Percentiles rank a stretch among this genome's conserved stretches.
phyloP scores from a whole-genome alignment of 1,140 invertebrate genomes.

The Pissodes strobi region DNA sequence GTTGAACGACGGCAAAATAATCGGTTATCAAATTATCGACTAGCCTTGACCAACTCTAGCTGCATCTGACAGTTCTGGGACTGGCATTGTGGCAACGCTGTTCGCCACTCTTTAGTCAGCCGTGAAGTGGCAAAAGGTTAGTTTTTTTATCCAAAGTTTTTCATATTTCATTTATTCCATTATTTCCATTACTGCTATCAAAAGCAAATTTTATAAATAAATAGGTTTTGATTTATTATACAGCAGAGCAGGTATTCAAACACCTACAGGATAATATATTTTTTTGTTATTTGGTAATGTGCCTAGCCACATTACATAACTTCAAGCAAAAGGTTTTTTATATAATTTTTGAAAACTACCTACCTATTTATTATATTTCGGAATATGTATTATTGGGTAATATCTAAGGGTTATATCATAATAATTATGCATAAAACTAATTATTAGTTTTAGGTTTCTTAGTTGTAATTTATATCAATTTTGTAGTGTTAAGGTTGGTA shows the following conservation, averaged over 20 bases:
- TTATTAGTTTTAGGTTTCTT: too few relatives aligned
- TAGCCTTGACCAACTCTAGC: too few relatives aligned
- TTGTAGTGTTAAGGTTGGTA: background rate
- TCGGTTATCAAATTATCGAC: too few relatives aligned
- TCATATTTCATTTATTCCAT: too few relatives aligned
- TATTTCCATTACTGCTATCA: too few relatives aligned
- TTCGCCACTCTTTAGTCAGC: constrained; percentile 18
- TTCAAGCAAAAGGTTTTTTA: background rate
- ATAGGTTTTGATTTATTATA: background rate
- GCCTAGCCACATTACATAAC: constrained; percentile 7
- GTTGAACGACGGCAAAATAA: too few relatives aligned
- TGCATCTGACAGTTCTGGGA: too few relatives aligned
- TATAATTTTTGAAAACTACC: too few relatives aligned
- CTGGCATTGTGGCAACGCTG: constrained; percentile 23
- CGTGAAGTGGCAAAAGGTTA: constrained; percentile 36
- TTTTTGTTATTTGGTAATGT: background rate
- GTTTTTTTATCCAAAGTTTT: constrained; percentile 1
- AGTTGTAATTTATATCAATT: background rate
- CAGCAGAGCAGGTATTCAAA: background rate
- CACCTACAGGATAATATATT: background rate
- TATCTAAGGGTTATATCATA: too few relatives aligned
- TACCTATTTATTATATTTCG: too few relatives aligned
- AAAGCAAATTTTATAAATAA: background rate
- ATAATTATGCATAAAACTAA: too few relatives aligned
- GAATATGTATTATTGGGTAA: too few relatives aligned